Conservation (phyloP, 2,888 invertebrate species). For the Artemia sp. region DNA sequence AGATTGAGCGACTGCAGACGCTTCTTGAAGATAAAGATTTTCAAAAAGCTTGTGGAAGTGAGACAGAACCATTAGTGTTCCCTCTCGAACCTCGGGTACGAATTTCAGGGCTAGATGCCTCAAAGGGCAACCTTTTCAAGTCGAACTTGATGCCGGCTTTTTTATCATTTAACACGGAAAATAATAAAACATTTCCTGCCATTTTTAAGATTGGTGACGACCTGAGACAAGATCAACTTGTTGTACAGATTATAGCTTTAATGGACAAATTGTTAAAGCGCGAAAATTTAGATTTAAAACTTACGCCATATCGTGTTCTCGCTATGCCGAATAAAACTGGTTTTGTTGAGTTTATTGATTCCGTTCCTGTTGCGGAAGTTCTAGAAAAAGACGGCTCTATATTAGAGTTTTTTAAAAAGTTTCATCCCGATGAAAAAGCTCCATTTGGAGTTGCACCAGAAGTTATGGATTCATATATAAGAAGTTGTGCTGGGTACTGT, state of each 20-base stretch:
- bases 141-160: constrained; percentile 88
- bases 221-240: constrained; percentile 86
- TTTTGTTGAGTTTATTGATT: constrained; percentile 88
- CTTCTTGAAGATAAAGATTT: constrained; percentile 47
- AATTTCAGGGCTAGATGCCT: constrained; percentile 70
- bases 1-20: constrained; percentile 66
- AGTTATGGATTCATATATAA: constrained; percentile 92
- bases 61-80: constrained; percentile 80
- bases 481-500: constrained; percentile 90
- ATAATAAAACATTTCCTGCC: constrained; percentile 63
- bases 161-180: constrained; percentile 68
- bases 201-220: constrained; percentile 98
- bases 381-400: constrained; percentile 70
- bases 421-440: constrained; percentile 69
- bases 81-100: constrained; percentile 81
- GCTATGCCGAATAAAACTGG: constrained; percentile 77
- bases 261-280: constrained; percentile 88
- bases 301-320: constrained; percentile 86
- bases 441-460: constrained; percentile 81
- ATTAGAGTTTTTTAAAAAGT: constrained; percentile 75
- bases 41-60: constrained; percentile 55
- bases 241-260: constrained; percentile 89
- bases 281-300: constrained; percentile 87
- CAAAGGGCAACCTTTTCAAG: constrained; percentile 82
- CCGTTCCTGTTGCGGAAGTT: constrained; percentile 79